These are phyloP conservation scores for Isotomurus palustris DNA, from an alignment of 2,888 invertebrate genomes.

Conservation along the genomic window DNA sequence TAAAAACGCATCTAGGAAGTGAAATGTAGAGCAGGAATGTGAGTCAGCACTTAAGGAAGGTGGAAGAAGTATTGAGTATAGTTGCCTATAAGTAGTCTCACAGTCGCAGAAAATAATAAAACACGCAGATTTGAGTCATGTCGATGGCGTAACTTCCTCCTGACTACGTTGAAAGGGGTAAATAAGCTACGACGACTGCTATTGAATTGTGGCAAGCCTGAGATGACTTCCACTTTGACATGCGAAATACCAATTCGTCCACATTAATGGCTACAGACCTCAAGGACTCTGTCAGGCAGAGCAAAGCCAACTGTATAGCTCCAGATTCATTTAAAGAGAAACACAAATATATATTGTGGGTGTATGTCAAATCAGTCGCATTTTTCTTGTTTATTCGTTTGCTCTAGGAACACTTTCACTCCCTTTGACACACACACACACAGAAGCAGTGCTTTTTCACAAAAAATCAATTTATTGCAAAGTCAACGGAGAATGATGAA, in stretches of 20 bases:
- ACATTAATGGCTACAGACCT: background rate
- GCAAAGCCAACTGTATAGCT: background rate
- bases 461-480: too few relatives aligned
- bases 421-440: background rate
- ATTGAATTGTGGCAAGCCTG: background rate
- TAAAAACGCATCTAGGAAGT: too few relatives aligned
- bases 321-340: too few relatives aligned
- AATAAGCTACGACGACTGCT: background rate
- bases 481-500: conserved; percentile 1
- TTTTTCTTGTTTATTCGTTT: background rate
- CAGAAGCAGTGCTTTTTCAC: background rate
- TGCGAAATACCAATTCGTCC: conserved; percentile 14
- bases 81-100: background rate
- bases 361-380: background rate
- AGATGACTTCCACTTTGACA: conserved; percentile 1
- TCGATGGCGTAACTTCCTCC: background rate
- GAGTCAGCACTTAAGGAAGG: background rate
- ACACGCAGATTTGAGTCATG: too few relatives aligned
- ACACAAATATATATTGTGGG: background rate
- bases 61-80: background rate
- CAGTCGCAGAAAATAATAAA: too few relatives aligned
- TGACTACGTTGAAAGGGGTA: background rate
- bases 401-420: background rate
- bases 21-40: too few relatives aligned
- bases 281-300: conserved; percentile 12